Conservation (phyloP, 2,888 invertebrate species). For the Nemoura dubitans region DNA sequence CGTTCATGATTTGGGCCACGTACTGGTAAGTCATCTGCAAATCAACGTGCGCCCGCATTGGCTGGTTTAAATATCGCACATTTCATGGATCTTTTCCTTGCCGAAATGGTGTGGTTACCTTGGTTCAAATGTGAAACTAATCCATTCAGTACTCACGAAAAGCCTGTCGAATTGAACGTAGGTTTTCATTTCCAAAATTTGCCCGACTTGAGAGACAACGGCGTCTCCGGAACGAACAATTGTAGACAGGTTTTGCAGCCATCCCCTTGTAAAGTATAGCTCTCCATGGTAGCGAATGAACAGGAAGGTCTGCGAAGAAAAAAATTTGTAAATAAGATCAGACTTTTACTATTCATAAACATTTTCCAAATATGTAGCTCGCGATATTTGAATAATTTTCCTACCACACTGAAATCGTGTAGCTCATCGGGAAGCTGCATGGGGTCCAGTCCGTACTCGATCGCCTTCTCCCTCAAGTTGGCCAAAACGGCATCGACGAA, state of each 20-base stretch:
- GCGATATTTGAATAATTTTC: not conserved
- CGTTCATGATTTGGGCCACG: slow-evolving; percentile 45
- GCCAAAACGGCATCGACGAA: slow-evolving; percentile 43
- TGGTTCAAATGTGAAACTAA: not conserved
- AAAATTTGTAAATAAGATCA: not conserved
- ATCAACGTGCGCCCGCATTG: not conserved
- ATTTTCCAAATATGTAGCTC: no score
- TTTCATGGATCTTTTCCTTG: not conserved
- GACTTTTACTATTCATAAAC: no score
- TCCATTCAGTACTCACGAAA: slow-evolving; percentile 31
- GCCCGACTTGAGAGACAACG: slow-evolving; percentile 21
- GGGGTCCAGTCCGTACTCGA: slow-evolving; percentile 44
- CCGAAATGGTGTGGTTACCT: not conserved
- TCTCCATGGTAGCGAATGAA: slow-evolving; percentile 43
- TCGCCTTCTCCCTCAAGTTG: slow-evolving; percentile 35
- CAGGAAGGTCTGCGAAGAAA: slow-evolving; percentile 38
- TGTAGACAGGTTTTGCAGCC: slow-evolving; percentile 45
- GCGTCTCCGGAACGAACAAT: slow-evolving; percentile 43
- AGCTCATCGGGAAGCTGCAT: slow-evolving; percentile 39
- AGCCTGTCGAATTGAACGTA: slow-evolving; percentile 40
- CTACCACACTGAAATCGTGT: slow-evolving; percentile 40
- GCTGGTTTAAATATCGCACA: not conserved
- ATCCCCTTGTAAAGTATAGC: slow-evolving; percentile 41
- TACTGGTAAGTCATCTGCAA: slow-evolving; percentile 44
- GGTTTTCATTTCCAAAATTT: slow-evolving; percentile 34